Percentiles rank a stretch among this genome's conserved stretches.
Conservation (phyloP, 1,140 invertebrate genomes). For the Pachypeltis micranthus region DNA sequence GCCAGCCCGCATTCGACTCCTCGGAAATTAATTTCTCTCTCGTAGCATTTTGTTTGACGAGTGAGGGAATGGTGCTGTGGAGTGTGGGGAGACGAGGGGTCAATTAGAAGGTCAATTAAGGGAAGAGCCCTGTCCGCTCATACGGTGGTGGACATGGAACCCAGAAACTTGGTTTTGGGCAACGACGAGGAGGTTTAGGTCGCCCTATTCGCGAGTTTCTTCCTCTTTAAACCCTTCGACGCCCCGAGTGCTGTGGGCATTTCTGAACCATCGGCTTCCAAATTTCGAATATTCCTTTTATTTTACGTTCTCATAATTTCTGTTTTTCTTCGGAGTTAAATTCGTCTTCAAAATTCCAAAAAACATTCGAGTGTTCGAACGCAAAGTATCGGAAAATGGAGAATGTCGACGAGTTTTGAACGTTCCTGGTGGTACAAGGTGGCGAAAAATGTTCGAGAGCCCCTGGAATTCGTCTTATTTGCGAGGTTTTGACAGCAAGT, state of each 20-base stretch:
- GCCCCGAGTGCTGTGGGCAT: not conserved
- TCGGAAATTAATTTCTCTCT: no score
- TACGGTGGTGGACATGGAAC: no score
- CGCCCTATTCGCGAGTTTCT: no score
- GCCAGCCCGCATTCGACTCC: no score
- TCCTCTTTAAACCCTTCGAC: not conserved
- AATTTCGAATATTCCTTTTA: not conserved
- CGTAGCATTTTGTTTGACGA: no score
- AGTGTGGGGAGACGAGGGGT: no score
- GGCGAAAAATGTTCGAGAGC: conserved; percentile 7
- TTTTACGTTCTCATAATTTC: not conserved
- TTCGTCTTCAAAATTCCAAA: not conserved
- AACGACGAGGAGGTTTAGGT: no score
- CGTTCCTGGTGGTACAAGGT: not conserved
- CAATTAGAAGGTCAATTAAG: no score
- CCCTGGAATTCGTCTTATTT: conserved; percentile 33
- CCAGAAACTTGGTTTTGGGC: no score
- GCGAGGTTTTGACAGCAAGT: conserved; percentile 31
- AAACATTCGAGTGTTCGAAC: not conserved
- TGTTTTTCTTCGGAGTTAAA: not conserved
- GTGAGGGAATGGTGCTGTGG: no score
- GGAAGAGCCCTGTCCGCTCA: no score
- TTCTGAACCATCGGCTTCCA: not conserved
- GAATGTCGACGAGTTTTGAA: not conserved
- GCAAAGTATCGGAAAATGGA: not conserved